Evolutionary conservation across 2,797 vertebrate genomes (phyloP).

Genomic region (Rhynchotus rufescens): DNA sequence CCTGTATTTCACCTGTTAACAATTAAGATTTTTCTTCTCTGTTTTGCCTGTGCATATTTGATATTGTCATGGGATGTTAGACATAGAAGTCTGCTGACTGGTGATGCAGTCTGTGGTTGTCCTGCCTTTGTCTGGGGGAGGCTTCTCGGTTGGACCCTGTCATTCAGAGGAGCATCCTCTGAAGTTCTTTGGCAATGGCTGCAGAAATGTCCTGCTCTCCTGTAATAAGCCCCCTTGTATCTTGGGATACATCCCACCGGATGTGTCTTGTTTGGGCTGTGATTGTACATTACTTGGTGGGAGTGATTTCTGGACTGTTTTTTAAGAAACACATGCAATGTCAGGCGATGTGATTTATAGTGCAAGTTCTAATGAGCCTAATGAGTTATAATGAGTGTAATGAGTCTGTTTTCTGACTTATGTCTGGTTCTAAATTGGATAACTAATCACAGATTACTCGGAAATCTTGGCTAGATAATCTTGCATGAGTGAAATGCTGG

Average conservation of each 20-base stretch:
- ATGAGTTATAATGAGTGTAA: neutral
- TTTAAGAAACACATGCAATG: neutral
- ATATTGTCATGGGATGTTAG: neutral
- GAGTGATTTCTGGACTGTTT: neutral
- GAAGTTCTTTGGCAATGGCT: neutral
- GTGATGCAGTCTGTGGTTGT: neutral
- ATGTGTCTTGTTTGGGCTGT: neutral
- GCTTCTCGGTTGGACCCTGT: neutral
- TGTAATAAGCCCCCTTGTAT: neutral
- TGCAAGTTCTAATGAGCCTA: neutral
- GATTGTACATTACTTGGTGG: neutral
- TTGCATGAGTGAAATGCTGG: neutral
- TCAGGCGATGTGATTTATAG: neutral
- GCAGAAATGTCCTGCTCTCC: neutral
- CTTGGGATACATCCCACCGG: neutral
- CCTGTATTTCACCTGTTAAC: neutral
- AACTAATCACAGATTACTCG: neutral
- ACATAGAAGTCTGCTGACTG: neutral
- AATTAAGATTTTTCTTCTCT: neutral
- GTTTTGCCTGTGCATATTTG: neutral
- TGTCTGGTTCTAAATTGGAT: neutral
- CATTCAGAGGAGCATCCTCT: neutral
- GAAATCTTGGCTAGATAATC: neutral
- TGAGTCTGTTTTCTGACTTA: neutral
- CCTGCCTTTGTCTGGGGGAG: neutral